A percentile compares a stretch with the other conserved stretches of the same genome.
These are phyloP conservation scores for Xenopus borealis DNA, from an alignment of 2,113 vertebrate species.

Conservation along the genomic window DNA sequence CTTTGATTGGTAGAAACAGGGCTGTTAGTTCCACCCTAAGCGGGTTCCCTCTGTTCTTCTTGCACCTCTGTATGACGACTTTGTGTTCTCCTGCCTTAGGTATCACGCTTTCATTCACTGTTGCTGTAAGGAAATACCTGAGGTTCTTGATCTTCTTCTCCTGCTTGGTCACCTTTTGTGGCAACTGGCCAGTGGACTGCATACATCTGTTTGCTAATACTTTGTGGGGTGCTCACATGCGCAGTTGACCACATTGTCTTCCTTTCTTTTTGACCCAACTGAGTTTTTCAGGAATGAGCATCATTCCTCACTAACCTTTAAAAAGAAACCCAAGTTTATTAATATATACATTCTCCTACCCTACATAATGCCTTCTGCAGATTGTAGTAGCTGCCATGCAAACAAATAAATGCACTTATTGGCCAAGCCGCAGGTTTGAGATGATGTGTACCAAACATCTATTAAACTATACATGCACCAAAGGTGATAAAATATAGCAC, in stretches of 20 bases:
- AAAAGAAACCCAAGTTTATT: conserved; percentile 24
- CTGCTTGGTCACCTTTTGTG: conserved; percentile 39
- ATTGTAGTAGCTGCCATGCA: too few species aligned
- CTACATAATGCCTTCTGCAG: too few species aligned
- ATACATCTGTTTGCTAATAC: conserved; percentile 54
- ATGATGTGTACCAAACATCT: too few species aligned
- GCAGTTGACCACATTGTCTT: conserved; percentile 41
- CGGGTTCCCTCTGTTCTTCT: rapidly evolving
- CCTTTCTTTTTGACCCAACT: conserved; percentile 28
- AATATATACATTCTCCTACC: too few species aligned
- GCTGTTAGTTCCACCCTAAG: conserved; percentile 25
- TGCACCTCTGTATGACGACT: not conserved
- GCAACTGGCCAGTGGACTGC: conserved; percentile 46
- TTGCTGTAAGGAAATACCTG: conserved; percentile 6
- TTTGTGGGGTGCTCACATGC: conserved; percentile 40
- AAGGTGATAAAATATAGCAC: too few species aligned
- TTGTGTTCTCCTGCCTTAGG: not conserved
- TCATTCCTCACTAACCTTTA: conserved; percentile 86
- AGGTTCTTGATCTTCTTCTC: conserved; percentile 47
- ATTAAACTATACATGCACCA: too few species aligned
- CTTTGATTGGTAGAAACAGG: conserved; percentile 47
- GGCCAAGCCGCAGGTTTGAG: too few species aligned
- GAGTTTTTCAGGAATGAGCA: conserved; percentile 83
- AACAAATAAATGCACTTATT: too few species aligned
- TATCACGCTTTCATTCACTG: not conserved